A percentile compares a stretch with the other conserved stretches of the same genome.
phyloP scores from a whole-genome alignment of 2,888 invertebrate genomes.

The Oscheius sp. region DNA sequence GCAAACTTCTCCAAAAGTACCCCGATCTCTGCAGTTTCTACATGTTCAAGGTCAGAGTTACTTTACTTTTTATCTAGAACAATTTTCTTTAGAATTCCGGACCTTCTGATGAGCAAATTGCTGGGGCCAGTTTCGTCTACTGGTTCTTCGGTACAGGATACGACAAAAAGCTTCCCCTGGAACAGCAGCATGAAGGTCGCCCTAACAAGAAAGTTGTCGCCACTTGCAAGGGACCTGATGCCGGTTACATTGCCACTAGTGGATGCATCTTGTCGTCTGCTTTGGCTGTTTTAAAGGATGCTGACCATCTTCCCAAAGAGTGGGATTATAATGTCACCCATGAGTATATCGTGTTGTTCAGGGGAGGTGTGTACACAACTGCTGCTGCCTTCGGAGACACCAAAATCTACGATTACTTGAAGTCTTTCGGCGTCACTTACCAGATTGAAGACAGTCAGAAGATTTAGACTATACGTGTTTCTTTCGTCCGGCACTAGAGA shows the following conservation, averaged over 20 bases:
- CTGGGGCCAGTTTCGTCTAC: constrained; percentile 78
- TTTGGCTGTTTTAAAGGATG: constrained; percentile 82
- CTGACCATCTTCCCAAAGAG: constrained; percentile 82
- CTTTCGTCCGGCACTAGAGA: too few species aligned
- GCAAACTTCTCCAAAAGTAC: constrained; percentile 80
- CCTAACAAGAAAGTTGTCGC: constrained; percentile 81
- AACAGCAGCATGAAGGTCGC: constrained; percentile 76
- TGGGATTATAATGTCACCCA: constrained; percentile 73
- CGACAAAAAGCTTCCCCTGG: constrained; percentile 77
- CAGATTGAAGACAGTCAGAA: constrained; percentile 23
- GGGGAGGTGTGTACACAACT: constrained; percentile 88
- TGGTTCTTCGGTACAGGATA: constrained; percentile 86
- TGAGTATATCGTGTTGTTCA: constrained; percentile 73
- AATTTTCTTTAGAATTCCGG: constrained; percentile 76
- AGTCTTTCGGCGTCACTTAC: constrained; percentile 78
- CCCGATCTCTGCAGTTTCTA: constrained; percentile 83
- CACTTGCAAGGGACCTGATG: constrained; percentile 79
- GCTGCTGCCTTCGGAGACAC: constrained; percentile 85
- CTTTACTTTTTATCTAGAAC: neutral
- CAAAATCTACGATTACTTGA: constrained; percentile 82
- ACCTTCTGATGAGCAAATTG: constrained; percentile 75
- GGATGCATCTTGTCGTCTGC: constrained; percentile 82
- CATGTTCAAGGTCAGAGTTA: constrained; percentile 76
- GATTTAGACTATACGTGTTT: constrained; percentile 1
- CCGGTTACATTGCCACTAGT: constrained; percentile 75